Conservation (phyloP, 2,797 vertebrate species). For the Catamblyrhynchus diadema region DNA sequence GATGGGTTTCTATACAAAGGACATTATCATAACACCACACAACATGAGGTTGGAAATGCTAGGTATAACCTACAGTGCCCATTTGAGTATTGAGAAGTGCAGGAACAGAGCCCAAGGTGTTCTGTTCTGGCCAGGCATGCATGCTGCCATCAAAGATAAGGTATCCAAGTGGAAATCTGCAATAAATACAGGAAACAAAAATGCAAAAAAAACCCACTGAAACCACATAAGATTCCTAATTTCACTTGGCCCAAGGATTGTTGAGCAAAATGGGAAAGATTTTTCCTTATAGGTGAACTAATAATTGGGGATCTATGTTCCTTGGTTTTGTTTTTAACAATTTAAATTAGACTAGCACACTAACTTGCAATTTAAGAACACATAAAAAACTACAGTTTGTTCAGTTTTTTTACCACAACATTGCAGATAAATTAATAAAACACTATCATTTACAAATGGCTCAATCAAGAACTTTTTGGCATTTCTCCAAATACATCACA, state of each 20-base stretch:
- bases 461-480: conserved; percentile 6
- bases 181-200: conserved; percentile 73
- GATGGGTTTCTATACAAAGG: conserved; percentile 68
- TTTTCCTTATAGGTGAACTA: conserved; percentile 23
- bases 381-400: conserved; percentile 11
- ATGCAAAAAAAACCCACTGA: conserved; percentile 72
- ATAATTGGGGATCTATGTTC: conserved; percentile 1
- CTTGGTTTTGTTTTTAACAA: conserved; percentile 14
- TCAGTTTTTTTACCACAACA: conserved; percentile 27
- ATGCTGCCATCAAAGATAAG: conserved; percentile 73
- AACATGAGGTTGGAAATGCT: conserved; percentile 73
- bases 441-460: background rate
- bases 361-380: conserved; percentile 31
- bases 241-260: conserved; percentile 65
- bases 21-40: conserved; percentile 70
- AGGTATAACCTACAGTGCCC: conserved; percentile 72
- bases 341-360: conserved; percentile 8
- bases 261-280: conserved; percentile 45
- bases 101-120: conserved; percentile 72
- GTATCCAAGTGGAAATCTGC: conserved; percentile 72
- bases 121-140: conserved; percentile 72
- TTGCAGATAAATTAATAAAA: conserved; percentile 28
- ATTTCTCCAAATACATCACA: background rate
- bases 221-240: conserved; percentile 69
- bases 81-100: conserved; percentile 72